Evolutionary conservation across 2,113 vertebrate genomes (phyloP).

Genomic region (Motacilla tschutschensis): DNA sequence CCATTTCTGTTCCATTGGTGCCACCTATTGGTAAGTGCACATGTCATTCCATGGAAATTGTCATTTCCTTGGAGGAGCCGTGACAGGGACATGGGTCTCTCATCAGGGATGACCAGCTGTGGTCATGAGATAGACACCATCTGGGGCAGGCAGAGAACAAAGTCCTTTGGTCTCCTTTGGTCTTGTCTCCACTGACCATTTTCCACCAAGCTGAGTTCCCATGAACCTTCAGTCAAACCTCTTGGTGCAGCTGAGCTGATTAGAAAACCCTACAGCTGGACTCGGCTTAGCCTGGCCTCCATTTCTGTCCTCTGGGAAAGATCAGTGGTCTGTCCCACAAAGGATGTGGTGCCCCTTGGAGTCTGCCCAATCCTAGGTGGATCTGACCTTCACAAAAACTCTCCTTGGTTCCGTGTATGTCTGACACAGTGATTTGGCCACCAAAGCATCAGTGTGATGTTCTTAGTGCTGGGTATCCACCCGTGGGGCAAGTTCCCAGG

Average conservation of each 20-base stretch:
- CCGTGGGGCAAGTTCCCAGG: not conserved
- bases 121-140: accelerated
- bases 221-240: not conserved
- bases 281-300: not conserved
- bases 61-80: not conserved
- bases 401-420: not conserved
- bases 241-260: not conserved
- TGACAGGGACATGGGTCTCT: not conserved
- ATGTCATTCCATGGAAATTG: not conserved
- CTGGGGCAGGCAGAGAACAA: not conserved
- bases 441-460: not conserved
- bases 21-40: conserved; percentile 53
- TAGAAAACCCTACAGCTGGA: not conserved
- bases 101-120: not conserved
- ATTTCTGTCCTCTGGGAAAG: not conserved
- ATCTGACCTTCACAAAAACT: not conserved
- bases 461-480: not conserved
- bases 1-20: conserved; percentile 40
- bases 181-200: not conserved
- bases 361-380: not conserved
- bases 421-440: not conserved
- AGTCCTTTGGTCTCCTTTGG: not conserved
- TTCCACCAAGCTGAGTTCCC: not conserved
- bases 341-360: not conserved
- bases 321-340: not conserved